These are phyloP conservation scores for Venturia canescens DNA, from an alignment of 1,140 invertebrate species.

Conservation along the genomic window DNA sequence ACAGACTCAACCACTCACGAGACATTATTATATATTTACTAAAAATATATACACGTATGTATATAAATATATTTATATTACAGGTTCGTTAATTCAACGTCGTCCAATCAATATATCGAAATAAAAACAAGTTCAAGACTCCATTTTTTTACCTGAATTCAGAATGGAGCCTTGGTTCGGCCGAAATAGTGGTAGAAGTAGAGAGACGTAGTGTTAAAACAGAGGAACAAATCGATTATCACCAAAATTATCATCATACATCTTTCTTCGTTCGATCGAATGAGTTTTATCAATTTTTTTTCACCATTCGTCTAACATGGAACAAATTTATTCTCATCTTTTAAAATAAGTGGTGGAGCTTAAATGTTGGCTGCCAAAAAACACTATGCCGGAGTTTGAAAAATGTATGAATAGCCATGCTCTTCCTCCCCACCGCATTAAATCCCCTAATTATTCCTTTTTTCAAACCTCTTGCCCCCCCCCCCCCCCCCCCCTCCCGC, in stretches of 20 bases:
- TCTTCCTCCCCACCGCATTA: conserved; percentile 51
- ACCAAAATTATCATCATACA: conserved; percentile 50
- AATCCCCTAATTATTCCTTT: too few species aligned
- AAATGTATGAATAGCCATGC: conserved; percentile 58
- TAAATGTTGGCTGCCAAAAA: conserved; percentile 63
- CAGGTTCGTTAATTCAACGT: conserved; percentile 59
- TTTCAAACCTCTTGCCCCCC: too few species aligned
- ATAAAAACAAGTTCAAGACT: conserved; percentile 69
- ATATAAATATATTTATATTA: conserved; percentile 35
- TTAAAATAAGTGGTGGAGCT: conserved; percentile 65
- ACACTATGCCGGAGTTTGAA: conserved; percentile 59
- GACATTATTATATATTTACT: conserved; percentile 57
- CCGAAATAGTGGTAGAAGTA: conserved; percentile 76
- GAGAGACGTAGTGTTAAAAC: conserved; percentile 73
- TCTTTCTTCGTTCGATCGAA: conserved; percentile 16
- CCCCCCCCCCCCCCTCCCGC: too few species aligned
- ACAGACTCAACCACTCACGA: conserved; percentile 73
- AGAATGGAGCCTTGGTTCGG: conserved; percentile 76
- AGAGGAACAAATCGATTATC: conserved; percentile 71
- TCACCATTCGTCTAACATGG: neutral
- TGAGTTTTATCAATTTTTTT: conserved; percentile 15
- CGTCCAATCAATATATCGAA: conserved; percentile 66
- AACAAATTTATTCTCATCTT: conserved; percentile 51
- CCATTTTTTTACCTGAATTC: conserved; percentile 74
- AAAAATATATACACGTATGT: conserved; percentile 7